Base-by-base conservation (phyloP, 2,113 vertebrate species). In the Leucopsar rothschildi region DNA sequence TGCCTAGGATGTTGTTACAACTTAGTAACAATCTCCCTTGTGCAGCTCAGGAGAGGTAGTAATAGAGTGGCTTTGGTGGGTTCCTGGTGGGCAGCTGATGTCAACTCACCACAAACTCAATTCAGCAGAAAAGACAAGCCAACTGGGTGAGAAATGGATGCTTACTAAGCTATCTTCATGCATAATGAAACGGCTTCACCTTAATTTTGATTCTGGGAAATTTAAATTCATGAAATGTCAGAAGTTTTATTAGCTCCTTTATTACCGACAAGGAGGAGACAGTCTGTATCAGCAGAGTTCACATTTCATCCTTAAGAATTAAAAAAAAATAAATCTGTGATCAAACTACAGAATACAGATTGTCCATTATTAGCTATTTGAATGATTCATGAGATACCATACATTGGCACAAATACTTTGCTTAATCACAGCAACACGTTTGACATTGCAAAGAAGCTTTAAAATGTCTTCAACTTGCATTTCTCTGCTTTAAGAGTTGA, bases 131-230 rank as follows among this genome's bases (percentile, higher is more conserved):
- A 77, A 88, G 25, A 61, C 11, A 44, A 60, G 28, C 40, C 39
- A 86, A 70, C 35, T 47, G 3, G 29, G 29, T 35, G 45, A 88
- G 63, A 90, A 92, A 83, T 24, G 8, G 29, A 50, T 83, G 42
- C 71, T 61, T 77, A 72, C 15, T 33, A 68, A 53, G 12, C 69
- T 95, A 80, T 61, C 33, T 70, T 90, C 56, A 78, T 21, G 64
- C 60, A 56, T 78, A 88, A 90, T 78, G n/a, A 78, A 90, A 95
- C 45, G 40, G 12, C 10, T 90, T 86, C 82, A 75, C 59, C 75
- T 86, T 88, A 42, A 81, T 96, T 94, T 80, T 83, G 55, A 88
- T 94, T 83, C 56, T n/a, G 88, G 88, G 55, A 86, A 95, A 95
- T 86, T 31, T 88, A 82, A 86, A 92, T 95, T 90, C 83, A 95